Evolutionary conservation across 2,888 invertebrate genomes (phyloP), one percentile per base, ranked within the genome.

Genomic region (Diadegma fenestrale): DNA sequence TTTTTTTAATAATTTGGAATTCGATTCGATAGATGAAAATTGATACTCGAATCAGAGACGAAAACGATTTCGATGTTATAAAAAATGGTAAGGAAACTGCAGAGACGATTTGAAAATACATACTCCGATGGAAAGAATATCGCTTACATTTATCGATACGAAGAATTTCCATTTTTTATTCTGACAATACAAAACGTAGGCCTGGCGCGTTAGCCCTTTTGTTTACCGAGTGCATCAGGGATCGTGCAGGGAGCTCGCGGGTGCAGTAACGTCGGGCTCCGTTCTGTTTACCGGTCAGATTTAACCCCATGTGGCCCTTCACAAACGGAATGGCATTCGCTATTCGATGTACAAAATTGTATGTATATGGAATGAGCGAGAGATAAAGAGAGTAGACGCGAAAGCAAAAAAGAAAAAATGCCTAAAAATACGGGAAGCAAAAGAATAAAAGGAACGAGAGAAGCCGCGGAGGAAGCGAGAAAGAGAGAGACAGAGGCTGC

Each of bases 241-340:
- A 84, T 85, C 85, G 79, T 77, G 86, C 75, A 66, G 61, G 61
- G 19, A 26, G 66, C 66, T 63, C 58, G 41, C 64, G 76, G 54
- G 22, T 19, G 71, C 41, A 37, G 68, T 30, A 43, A 66, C 68
- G 58, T 37, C 17, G 76, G 22, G 82, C 58, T 79, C 66, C 45
- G 64, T 54, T 37, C 43, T 43, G 12, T 41, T 41, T 6, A n/a
- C 63, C 26, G 37, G 33, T 63, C 61, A 63, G 63, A 54, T 72
- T 83, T 84, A 86, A 88, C 87, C 87, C 73, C 82, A 82, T 66
- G 76, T 82, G 85, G 82, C 85, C 83, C 68, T 58, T 71, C 71
- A 81, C 64, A 73, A 58, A 80, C 79, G 84, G 84, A 89, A 89
- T 88, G 88, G 86, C 87, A 88, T 86, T 88, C 83, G 86, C 88